phyloP scores from a whole-genome alignment of 2,797 vertebrate species.

The Micropoecilia bifurca region DNA sequence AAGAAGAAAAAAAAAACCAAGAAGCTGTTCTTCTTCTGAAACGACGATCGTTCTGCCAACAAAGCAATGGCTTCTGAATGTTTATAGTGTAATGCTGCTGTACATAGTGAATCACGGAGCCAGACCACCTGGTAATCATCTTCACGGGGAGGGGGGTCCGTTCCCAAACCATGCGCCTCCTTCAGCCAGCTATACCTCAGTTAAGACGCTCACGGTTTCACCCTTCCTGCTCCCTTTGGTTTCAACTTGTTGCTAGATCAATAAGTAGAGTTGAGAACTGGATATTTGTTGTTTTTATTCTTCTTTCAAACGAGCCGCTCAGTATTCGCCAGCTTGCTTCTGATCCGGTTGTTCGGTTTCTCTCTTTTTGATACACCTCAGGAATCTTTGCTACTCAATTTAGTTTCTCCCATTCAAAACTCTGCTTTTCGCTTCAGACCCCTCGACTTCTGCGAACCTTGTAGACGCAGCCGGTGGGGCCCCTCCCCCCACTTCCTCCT shows the following conservation, averaged over 20 bases:
- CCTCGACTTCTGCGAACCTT: background rate
- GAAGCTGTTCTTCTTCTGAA: conserved; percentile 85
- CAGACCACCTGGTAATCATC: conserved; percentile 82
- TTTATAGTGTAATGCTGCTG: conserved; percentile 96
- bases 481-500: conserved; percentile 45
- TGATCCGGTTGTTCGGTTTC: conserved; percentile 65
- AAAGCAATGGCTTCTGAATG: conserved; percentile 99
- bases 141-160: conserved; percentile 79
- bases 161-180: conserved; percentile 95
- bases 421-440: background rate
- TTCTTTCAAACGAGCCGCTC: conserved; percentile 2
- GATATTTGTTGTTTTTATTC: background rate
- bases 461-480: conserved; percentile 21
- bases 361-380: conserved; percentile 87
- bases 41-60: conserved; percentile 96
- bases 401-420: background rate
- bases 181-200: conserved; percentile 99
- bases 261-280: conserved; percentile 57
- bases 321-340: conserved; percentile 64
- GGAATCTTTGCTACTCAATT: conserved; percentile 84
- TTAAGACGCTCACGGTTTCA: conserved; percentile 78
- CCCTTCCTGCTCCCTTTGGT: conserved; percentile 13
- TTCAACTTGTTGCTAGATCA: conserved; percentile 22
- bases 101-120: conserved; percentile 88
- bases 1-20: conserved; percentile 56